Base-by-base conservation (phyloP, 2,113 vertebrate species). In the Nycticebus coucang region DNA sequence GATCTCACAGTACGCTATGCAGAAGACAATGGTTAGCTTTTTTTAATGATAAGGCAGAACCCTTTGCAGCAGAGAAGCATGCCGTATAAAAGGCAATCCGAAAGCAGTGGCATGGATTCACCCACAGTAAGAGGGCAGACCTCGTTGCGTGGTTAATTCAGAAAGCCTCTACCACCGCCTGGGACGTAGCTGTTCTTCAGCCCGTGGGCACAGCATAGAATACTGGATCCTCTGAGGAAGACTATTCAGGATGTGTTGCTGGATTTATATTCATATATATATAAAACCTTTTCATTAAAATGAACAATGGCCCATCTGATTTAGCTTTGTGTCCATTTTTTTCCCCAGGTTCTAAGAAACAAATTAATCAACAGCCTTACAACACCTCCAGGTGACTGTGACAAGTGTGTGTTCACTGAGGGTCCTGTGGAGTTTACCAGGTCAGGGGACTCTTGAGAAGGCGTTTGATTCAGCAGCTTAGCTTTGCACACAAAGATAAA, bases 381-480 rank as follows among this genome's bases (percentile, higher is more conserved):
- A 50, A 78, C 75, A 24, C 53, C 8, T 95, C 66, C 9, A 30
- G 72, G 64, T 18, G 50, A 72, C 24, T 89, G 24, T 28, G 80
- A 4, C 5, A 19, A 33, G 19, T 30, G 26, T 95, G 93, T 91
- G 9, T 22, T 89, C 96, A 92, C 89, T 95, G 45, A 89, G 37
- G n/a, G 4, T 2, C 11, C 12, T 95, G 45, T 2, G 88, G 35
- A 7, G 22, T 87, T 66, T 90, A 95, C 82, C 33, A 64, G 68
- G 94, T 74, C 96, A 92, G 59, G 92, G 97, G 95, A 2, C 64
- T 78, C 89, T 6, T 33, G 87, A 79, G 68, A 95, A 97, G 92
- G 85, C 92, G 91, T 93, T 93, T 91, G 26, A 91, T 97, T 94
- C 21, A 68, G 93, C 45, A 62, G 68, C 77, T 86, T 74, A 14